Base-by-base conservation (phyloP, 2,797 vertebrate species). In the Urophycis tenuis region DNA sequence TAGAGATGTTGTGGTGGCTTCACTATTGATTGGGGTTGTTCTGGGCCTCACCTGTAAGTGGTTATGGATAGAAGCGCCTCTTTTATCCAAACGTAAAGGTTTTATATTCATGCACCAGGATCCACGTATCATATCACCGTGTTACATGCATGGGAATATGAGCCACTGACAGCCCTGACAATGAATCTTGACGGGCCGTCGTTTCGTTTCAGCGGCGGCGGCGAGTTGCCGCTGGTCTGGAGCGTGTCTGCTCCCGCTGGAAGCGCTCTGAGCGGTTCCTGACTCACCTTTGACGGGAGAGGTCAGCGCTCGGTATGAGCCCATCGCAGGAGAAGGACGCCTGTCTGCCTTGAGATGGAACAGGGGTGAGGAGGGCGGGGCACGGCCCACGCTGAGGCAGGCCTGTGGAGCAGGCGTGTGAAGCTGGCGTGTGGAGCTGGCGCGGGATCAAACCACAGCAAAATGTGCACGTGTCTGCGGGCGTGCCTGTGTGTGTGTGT, bases 211-310 rank as follows among this genome's bases (percentile, higher is more conserved):
- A n/a, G 19, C 9, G n/a, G 49, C 9, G 25, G 53, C 11, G 1
- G 53, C 29, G 53, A 25, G 53, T 64, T 64, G 53, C 53, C 29
- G 19, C 53, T 25, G 49, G 49, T 53, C 9, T 7, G 53, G n/a
- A n/a, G n/a, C 22, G 22, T 19, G 19, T 22, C 19, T 79, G n/a
- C 70, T n/a, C 11, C 74, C 69, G 22, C 34, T 72, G 69, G 82
- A 74, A 80, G 84, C 79, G 64, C 72, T 71, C 85, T 78, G 53
- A 73, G 72, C 31, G 30, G 67, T 53, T 82, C 35, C 29, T 5
- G 69, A 25, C n/a, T 82, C 74, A 85, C 75, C 83, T 83, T 77
- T 82, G 79, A 89, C 83, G 79, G 49, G 29, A n/a, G 64, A 75
- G 84, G 75, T 83, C 81, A 76, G 75, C 15, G 15, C 33, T 35